Evolutionary conservation across 2,888 invertebrate genomes (phyloP), one percentile per base, ranked within the genome.

Genomic region (Diloba caeruleocephala): DNA sequence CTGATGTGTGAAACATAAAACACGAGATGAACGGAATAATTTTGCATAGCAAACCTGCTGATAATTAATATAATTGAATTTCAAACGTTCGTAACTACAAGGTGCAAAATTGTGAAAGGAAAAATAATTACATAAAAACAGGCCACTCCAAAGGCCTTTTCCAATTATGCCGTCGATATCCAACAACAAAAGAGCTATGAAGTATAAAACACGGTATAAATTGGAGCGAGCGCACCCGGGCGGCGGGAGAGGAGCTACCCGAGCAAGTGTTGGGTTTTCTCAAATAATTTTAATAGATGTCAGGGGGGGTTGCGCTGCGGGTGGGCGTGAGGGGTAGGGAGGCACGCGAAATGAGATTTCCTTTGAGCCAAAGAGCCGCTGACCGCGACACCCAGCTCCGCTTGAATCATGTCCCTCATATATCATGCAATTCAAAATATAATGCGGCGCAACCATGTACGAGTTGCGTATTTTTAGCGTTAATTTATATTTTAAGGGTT

Each of bases 201-300:
- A 74, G 74, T 75, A 82, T 79, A 76, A 80, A 85, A 81, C 71
- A 75, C 72, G 70, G 65, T 68, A 74, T 71, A 78, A 84, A 84
- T 81, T 78, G 76, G 75, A 78, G 74, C 64, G 74, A 74, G 75
- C 71, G n/a, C n/a, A n/a, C n/a, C n/a, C n/a, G 42, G 42, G 38
- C 29, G 74, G 66, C 29, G 74, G 66, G 71, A 44, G 63, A 42
- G 62, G 63, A 60, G 61, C 61, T 63, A 50, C 62, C 59, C 59
- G 50, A 49, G 54, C 64, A 63, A 79, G 74, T 78, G 85, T 85
- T 81, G 85, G 83, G 84, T 82, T 85, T 87, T 88, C 87, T 88
- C 87, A 84, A 92, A 90, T 90, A 85, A 90, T 92, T 91, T 92
- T 90, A 90, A 91, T 91, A 90, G 88, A 87, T 88, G 88, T 89